Percentiles rank a stretch among this genome's conserved stretches.
Conservation (phyloP, 2,797 vertebrate species). For the Myiothlypis chrysogaster region DNA sequence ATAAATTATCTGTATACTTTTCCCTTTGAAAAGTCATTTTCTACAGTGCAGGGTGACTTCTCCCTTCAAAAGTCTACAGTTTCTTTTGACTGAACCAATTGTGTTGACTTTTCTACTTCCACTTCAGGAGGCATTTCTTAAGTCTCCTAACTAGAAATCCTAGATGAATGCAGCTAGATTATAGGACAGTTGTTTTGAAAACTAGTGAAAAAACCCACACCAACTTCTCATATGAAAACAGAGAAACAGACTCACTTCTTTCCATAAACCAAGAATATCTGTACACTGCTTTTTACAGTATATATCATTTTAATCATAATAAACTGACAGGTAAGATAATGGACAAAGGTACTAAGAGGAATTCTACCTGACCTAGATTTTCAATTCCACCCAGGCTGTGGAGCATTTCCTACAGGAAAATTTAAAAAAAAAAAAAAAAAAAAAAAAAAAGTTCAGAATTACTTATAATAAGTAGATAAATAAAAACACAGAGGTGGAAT, state of each 20-base stretch:
- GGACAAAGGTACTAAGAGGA: not conserved
- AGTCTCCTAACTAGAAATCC: not conserved
- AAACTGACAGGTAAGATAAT: not conserved
- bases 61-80: not conserved
- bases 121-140: not conserved
- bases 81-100: not conserved
- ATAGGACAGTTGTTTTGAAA: not conserved
- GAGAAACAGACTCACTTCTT: not conserved
- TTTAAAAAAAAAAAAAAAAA: rapidly evolving
- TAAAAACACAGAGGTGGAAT: not conserved
- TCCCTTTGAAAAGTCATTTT: not conserved
- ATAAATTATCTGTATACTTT: not conserved
- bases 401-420: slow-evolving; percentile 78
- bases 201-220: not conserved
- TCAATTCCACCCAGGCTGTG: slow-evolving; percentile 80
- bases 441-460: not conserved
- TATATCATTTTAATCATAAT: not conserved
- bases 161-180: not conserved
- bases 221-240: not conserved
- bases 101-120: not conserved
- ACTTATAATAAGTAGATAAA: not conserved
- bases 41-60: not conserved
- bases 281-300: not conserved
- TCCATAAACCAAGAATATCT: not conserved
- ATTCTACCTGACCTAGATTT: slow-evolving; percentile 83